Evolutionary conservation across 23 tunicate species (phyloP), one percentile per base, ranked within the genome.

Genomic region (Oikopleura dioica): DNA sequence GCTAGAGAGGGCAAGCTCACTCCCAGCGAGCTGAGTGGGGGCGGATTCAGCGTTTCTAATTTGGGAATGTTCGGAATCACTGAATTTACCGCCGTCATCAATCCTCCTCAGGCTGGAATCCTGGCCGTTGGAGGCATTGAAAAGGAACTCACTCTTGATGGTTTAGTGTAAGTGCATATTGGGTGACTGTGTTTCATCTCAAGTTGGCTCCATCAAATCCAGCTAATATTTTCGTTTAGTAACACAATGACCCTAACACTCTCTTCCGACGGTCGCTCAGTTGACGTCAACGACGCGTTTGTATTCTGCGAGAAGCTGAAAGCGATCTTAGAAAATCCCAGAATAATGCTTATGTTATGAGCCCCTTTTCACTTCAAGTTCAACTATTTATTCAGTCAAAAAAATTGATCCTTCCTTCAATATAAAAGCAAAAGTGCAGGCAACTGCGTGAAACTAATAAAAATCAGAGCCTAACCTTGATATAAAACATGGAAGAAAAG

Each of bases 41-140:
- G 72, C 2, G 72, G 72, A 2, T 63, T 63, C 72, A 94, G 95
- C 12, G 83, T 94, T 36, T 86, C 95, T 69, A 94, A 94, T 68
- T 82, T 94, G 38, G 99, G 99, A 1, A 94, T 94, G 99, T 94
- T 86, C 81, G 99, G 99, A 21, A 85, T 94, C 12, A 86, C 87
- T 36, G 83, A 94, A 78, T 94, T 94, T 82, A 94, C 95, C 51
- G 99, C 99, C 1, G 82, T 94, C 30, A 94, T 94, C 12, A 94
- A 94, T 77, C 95, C 99, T 37, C 99, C 99, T 1, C 99, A 94
- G 68, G 77, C 99, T 24, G 87, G 95, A 36, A 94, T 86, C n/a
- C 81, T 94, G 68, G 95, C 99, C 23, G 99, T 94, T 0, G 99
- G 99, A 28, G 79, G 92, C 21, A 84, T 87, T 1, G 79, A 87